These are phyloP conservation scores for Laspeyria flexula DNA, from an alignment of 2,888 invertebrate genomes.

Conservation along the genomic window DNA sequence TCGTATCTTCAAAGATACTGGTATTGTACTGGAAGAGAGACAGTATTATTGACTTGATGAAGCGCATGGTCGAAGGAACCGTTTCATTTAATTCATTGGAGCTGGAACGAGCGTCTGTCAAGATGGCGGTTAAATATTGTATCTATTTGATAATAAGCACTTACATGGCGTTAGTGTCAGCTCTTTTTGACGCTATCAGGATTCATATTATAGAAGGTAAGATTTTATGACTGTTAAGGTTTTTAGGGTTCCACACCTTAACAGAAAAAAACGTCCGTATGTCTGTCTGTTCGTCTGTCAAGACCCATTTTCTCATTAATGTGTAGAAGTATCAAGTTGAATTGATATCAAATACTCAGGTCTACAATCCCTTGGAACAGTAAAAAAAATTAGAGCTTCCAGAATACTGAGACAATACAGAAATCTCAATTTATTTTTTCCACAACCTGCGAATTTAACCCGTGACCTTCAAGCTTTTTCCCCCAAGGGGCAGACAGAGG, in stretches of 20 bases:
- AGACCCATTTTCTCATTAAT: too few relatives aligned
- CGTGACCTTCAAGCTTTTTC: too few relatives aligned
- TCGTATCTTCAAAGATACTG: conserved; percentile 53
- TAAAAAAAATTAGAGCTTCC: too few relatives aligned
- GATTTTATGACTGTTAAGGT: background rate
- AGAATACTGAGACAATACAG: too few relatives aligned
- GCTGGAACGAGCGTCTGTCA: conserved; percentile 53
- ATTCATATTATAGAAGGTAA: conserved; percentile 57
- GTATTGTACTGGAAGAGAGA: conserved; percentile 50
- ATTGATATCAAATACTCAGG: too few relatives aligned
- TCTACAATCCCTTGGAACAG: too few relatives aligned
- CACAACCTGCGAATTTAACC: too few relatives aligned
- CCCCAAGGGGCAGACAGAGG: too few relatives aligned
- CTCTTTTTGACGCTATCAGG: conserved; percentile 48
- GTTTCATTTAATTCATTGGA: conserved; percentile 39
- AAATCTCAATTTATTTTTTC: too few relatives aligned
- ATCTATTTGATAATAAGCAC: conserved; percentile 28
- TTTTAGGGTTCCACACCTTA: background rate
- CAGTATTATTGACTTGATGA: conserved; percentile 48
- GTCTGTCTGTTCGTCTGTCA: too few relatives aligned
- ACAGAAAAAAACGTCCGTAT: too few relatives aligned
- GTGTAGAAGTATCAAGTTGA: too few relatives aligned
- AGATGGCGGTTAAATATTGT: conserved; percentile 42
- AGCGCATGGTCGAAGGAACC: conserved; percentile 56
- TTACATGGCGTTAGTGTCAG: conserved; percentile 41